phyloP scores from a whole-genome alignment of 2,888 invertebrate genomes.

The Netelia inedita region DNA sequence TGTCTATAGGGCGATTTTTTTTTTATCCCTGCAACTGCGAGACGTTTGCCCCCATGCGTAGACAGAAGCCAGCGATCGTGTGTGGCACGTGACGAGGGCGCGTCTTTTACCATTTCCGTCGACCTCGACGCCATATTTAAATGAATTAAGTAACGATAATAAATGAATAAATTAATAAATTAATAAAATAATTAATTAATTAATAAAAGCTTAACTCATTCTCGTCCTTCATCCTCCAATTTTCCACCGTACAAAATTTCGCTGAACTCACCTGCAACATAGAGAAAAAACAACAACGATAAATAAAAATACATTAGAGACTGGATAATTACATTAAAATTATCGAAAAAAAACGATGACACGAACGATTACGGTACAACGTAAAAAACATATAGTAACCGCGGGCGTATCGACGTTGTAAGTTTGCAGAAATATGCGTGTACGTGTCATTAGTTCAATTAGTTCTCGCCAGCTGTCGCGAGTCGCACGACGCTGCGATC shows the following conservation, averaged over 20 bases:
- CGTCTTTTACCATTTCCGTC: conserved; percentile 12
- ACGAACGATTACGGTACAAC: neutral
- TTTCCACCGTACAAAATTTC: conserved; percentile 9
- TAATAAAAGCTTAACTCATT: conserved; percentile 12
- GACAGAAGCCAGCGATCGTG: conserved; percentile 50
- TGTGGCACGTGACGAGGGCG: conserved; percentile 46
- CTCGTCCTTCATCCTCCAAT: neutral
- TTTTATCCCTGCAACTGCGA: conserved; percentile 55
- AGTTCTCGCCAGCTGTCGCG: conserved; percentile 49
- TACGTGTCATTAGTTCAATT: conserved; percentile 60
- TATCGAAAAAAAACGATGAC: neutral
- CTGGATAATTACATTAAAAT: neutral
- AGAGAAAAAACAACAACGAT: conserved; percentile 43
- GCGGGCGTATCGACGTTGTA: conserved; percentile 9
- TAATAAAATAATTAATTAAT: neutral
- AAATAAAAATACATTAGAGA: neutral
- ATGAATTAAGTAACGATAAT: neutral
- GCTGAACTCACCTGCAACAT: conserved; percentile 71
- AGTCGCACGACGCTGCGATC: neutral
- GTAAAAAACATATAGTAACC: conserved; percentile 24
- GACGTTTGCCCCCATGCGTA: conserved; percentile 59
- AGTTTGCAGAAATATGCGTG: conserved; percentile 44
- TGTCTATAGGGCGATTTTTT: conserved; percentile 70
- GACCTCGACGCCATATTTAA: neutral
- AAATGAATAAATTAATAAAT: neutral